Evolutionary conservation across 2,888 invertebrate species (phyloP), one percentile per base, ranked within the genome.

Genomic region (Acronicta aceris): DNA sequence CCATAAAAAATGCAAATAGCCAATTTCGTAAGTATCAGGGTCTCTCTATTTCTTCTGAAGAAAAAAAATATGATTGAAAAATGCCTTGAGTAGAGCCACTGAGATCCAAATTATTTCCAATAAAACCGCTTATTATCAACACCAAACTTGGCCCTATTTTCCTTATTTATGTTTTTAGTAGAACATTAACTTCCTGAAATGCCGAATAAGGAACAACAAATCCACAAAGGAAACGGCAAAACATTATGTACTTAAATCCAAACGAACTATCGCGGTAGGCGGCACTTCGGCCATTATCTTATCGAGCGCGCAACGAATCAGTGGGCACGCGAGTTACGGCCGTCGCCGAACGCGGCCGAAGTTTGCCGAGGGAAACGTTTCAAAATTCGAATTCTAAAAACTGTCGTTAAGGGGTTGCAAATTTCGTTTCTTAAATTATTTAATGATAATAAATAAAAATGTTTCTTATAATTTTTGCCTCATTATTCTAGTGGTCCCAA

Each of bases 241-340:
- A 76, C 75, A 79, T 77, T 65, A 71, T 77, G 80, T 68, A 75
- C 42, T 75, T 75, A 79, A 74, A 74, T 76, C 57, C 56, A 17
- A 65, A 51, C 64, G 73, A 73, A 81, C 78, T 81, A 83, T 77
- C 79, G 72, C 74, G 63, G 76, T 65, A 76, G 74, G 77, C 78
- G 73, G 81, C 74, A 66, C 78, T 75, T 67, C 76, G 72, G 72
- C 71, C 66, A 75, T 88, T 88, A 91, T 89, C 90, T 92, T 94
- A 93, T 93, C 93, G 81, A 75, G 62, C 54, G 75, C 65, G 56
- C 73, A 79, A 84, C 91, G 94, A 90, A 91, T 92, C 94, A 94
- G 88, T 94, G 94, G 88, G 84, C 93, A 91, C 86, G 86, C 84
- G 88, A 91, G 86, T 91, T 90, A 90, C 89, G 81, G 81, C 80